A percentile compares a stretch with the other conserved stretches of the same genome.
Evolutionary conservation across 2,797 vertebrate species (phyloP).

Genomic region (Gastrophryne carolinensis): DNA sequence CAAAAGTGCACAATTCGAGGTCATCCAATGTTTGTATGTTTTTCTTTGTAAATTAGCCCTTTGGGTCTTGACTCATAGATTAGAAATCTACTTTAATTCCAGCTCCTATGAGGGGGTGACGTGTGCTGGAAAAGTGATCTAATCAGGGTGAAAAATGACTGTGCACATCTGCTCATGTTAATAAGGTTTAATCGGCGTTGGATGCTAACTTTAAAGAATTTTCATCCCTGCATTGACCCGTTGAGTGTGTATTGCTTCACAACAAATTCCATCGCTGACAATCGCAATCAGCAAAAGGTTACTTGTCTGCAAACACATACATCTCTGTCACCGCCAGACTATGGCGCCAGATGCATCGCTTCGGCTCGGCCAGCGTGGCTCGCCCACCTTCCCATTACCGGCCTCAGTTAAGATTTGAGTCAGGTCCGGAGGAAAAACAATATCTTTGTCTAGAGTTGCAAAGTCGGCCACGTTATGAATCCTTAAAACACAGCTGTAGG

Average conservation of each 20-base stretch:
- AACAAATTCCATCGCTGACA: background rate
- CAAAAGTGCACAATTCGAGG: too few species aligned
- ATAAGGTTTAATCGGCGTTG: background rate
- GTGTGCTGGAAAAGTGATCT: background rate
- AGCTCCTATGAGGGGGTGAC: too few species aligned
- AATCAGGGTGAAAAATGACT: background rate
- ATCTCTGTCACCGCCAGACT: conserved; percentile 27
- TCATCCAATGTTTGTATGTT: too few species aligned
- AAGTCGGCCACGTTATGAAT: conserved; percentile 21
- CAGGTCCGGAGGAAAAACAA: conserved; percentile 33
- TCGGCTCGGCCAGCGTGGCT: background rate
- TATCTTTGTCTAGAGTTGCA: conserved; percentile 7
- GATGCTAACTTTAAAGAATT: background rate
- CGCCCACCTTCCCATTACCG: background rate
- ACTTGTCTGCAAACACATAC: conserved; percentile 20
- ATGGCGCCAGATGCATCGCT: conserved; percentile 12
- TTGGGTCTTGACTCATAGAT: too few species aligned
- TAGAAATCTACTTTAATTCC: too few species aligned
- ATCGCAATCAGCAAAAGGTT: conserved; percentile 30
- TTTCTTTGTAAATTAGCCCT: too few species aligned
- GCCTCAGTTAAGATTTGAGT: conserved; percentile 35
- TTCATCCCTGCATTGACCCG: background rate
- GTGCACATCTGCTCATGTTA: background rate
- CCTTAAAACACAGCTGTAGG: conserved; percentile 32
- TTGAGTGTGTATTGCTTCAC: background rate